These are phyloP conservation scores for Todiramphus chloris DNA, from an alignment of 2,113 vertebrate species.

Conservation along the genomic window DNA sequence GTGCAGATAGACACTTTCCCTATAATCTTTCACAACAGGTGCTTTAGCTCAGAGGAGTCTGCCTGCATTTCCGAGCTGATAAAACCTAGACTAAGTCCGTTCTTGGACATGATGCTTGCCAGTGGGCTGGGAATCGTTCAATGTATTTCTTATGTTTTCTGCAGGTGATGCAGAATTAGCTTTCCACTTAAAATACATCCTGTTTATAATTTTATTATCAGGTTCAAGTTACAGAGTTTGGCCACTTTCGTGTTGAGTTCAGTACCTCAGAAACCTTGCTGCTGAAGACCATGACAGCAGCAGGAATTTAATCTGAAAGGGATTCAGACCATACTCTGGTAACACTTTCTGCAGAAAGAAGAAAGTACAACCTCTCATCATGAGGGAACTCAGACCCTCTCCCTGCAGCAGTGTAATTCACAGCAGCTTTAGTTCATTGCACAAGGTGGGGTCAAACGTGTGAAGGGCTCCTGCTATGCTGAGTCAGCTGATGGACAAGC, in stretches of 20 bases:
- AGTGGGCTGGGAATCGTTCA: background rate
- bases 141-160: background rate
- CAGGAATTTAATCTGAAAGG: background rate
- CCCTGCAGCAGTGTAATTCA: background rate
- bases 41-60: background rate
- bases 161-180: background rate
- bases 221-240: background rate
- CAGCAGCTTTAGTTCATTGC: background rate
- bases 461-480: background rate
- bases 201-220: background rate
- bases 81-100: background rate
- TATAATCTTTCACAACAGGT: background rate
- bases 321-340: background rate
- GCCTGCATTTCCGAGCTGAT: background rate
- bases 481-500: accelerated
- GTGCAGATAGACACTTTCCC: background rate
- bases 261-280: background rate
- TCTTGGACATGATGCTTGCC: background rate
- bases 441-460: background rate
- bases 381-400: background rate
- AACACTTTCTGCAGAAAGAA: background rate
- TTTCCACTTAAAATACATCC: background rate
- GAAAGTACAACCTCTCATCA: background rate
- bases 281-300: background rate
- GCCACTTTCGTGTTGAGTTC: background rate